Base-by-base conservation (phyloP, 2,888 invertebrate species). In the Chaitophorus viminalis region DNA sequence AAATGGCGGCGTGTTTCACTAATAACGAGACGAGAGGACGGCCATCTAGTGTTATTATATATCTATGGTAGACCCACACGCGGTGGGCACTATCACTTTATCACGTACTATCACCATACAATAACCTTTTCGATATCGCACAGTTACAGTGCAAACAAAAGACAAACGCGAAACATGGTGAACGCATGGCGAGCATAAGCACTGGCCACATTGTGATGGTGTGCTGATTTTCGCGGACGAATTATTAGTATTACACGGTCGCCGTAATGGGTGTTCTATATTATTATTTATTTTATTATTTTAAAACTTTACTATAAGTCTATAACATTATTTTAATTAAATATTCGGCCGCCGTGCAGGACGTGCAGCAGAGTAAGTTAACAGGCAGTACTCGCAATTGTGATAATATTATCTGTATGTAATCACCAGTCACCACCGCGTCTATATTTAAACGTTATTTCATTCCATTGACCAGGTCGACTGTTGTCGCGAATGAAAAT, bases 401-500 rank as follows among this genome's bases (percentile, higher is more conserved):
- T n/a, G n/a, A n/a, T n/a, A n/a, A n/a, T n/a, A n/a, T n/a, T n/a
- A n/a, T n/a, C n/a, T n/a, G n/a, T n/a, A n/a, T n/a, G n/a, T n/a
- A n/a, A n/a, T n/a, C 25, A n/a, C n/a, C 17, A 25, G 36, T 9
- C 46, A 29, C 68, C 46, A 39, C 46, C 29, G 31, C 25, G 46
- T 81, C 81, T 81, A 81, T 81, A 81, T 46, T 81, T 70, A 70
- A 81, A 81, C 31, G 31, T 81, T 81, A 14, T 68, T 46, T 70
- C 68, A 68, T 70, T 11, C 36, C 36, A 36, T 36, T 36, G 6
- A 68, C 36, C 36, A 36, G 4, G 4, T 5, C 36, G 36, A 36
- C 36, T 6, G 36, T 36, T 6, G 36, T 36, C 6, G 6, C 52
- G 52, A 11, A 52, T 17, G 4, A 52, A 52, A 52, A 52, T 17